Base-by-base conservation (phyloP, 2,888 invertebrate species). In the Xestia c-nigrum region DNA sequence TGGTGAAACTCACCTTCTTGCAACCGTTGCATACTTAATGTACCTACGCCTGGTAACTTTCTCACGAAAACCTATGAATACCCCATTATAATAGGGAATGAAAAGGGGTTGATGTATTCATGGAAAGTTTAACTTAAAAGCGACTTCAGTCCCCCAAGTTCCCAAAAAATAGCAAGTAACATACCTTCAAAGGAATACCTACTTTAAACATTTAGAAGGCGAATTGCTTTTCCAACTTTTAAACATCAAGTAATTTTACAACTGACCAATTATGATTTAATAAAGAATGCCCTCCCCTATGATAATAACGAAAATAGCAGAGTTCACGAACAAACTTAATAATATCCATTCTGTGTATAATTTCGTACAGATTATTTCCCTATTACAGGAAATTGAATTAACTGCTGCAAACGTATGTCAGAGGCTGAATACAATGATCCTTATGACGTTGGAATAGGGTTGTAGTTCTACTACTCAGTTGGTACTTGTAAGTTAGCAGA, bases 11-110 rank as follows among this genome's bases (percentile, higher is more conserved):
- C 83, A 80, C 83, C 79, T 68, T 82, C 79, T 74, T 78, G 78
- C 78, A 78, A 87, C 83, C 81, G 80, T 88, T 94, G 91, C 93
- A 94, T 94, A 90, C 87, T 94, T 93, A 87, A 93, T 92, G 90
- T 74, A 76, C 78, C 89, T 71, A 77, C 80, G 80, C 90, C 90
- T 89, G 87, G 91, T 89, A 90, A 88, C 89, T 89, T 89, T 83
- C 87, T 84, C 85, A 90, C 88, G 89, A 89, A 87, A 89, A 90
- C 91, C 89, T 87, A 87, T 89, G 88, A 89, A 91, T 88, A 89
- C 90, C 90, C 90, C 87, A 90, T 90, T 92, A 90, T 90, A 86
- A 85, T 85, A 73, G 63, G 84, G 85, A 79, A 79, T 88, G 86
- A 86, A 87, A 85, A 85, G 84, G 86, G 86, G 83, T 85, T 85